Percentiles rank a stretch among this genome's conserved stretches.
Evolutionary conservation across 2,797 vertebrate species (phyloP).

Genomic region (Tapera naevia): DNA sequence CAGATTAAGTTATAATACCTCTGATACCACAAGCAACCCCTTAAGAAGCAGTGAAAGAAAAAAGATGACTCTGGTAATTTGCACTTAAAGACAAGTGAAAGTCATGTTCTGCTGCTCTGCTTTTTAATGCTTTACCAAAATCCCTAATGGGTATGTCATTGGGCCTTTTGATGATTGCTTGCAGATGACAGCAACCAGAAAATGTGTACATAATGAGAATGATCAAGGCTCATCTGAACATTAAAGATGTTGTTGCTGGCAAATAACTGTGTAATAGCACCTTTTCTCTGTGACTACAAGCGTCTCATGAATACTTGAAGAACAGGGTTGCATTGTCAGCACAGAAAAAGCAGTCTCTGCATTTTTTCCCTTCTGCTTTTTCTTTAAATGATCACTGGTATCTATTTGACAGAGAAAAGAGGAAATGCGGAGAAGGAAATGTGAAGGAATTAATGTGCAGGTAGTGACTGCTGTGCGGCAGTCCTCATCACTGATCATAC

Average conservation of each 20-base stretch:
- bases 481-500: background rate
- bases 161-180: conserved; percentile 19
- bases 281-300: conserved; percentile 45
- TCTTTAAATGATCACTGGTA: background rate
- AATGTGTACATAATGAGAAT: conserved; percentile 44
- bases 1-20: background rate
- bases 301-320: conserved; percentile 22
- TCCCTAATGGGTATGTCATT: background rate
- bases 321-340: conserved; percentile 38
- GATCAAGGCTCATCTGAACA: conserved; percentile 27
- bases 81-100: background rate
- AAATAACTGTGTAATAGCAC: conserved; percentile 29
- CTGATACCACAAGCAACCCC: background rate
- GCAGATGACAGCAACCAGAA: conserved; percentile 50
- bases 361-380: conserved; percentile 18
- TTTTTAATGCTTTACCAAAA: background rate
- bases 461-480: background rate
- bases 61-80: background rate
- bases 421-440: conserved; percentile 7
- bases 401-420: conserved; percentile 32
- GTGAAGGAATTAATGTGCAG: conserved; percentile 10
- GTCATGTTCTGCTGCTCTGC: conserved; percentile 5
- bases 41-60: background rate
- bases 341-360: background rate
- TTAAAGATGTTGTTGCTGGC: conserved; percentile 21